Base-by-base conservation (phyloP, 2,888 invertebrate genomes). In the Cenopis cana region DNA sequence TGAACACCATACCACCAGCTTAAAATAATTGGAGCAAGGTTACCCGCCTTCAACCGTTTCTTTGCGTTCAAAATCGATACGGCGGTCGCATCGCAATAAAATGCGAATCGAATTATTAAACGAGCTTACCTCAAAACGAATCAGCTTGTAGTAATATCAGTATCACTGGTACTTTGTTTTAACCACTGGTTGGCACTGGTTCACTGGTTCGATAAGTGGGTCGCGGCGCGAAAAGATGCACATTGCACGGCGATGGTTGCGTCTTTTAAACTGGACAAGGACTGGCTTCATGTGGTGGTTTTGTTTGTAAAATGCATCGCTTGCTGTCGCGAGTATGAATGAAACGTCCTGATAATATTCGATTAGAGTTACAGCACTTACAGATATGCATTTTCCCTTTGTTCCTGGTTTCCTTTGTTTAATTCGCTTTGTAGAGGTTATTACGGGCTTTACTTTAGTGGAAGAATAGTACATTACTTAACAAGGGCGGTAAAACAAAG, bases 61-160 rank as follows among this genome's bases (percentile, higher is more conserved):
- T 86, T 83, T 79, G 81, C 82, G 79, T 82, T 77, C 83, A 89
- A 89, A 91, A 92, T 92, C 93, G 88, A 93, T 92, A 93, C 81
- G 83, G 80, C 81, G 81, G 74, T 83, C 81, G 80, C 79, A 78
- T 78, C 74, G 79, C 75, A 74, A 33, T 54, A 76, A 72, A 78
- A 76, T 75, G 76, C 76, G 76, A 78, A 77, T 74, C 60, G 75
- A 77, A 72, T 55, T 75, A 75, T 65, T n/a, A 72, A 60, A 68
- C 61, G 64, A 59, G 75, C 83, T 80, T 78, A 92, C 91, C 91
- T 92, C 88, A 73, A 88, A 79, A 67, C 71, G 81, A 91, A 87
- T 79, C 93, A 90, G 92, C 87, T 92, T 91, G 91, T 78, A 82
- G 76, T 75, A 76, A 77, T 83, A 80, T 80, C 55, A 72, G 57